Conservation (phyloP, 2,888 invertebrate genomes). For the Entomobrya proxima region DNA sequence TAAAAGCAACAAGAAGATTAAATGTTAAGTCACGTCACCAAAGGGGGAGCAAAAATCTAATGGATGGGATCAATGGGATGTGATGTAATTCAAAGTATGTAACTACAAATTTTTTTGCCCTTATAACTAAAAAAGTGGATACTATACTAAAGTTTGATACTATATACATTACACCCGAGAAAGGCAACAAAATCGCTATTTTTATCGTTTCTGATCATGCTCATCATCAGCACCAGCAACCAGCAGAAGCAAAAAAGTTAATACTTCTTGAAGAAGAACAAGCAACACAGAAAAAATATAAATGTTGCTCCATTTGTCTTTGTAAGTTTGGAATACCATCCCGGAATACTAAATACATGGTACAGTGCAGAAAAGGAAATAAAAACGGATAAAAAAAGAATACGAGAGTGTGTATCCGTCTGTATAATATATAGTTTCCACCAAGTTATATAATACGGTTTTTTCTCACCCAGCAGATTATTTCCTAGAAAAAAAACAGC, state of each 20-base stretch:
- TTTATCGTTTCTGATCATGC: conserved; percentile 39
- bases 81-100: conserved; percentile 45
- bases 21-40: conserved; percentile 35
- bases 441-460: no score
- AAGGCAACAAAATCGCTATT: neutral
- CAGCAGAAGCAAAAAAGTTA: conserved; percentile 29
- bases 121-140: neutral
- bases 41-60: conserved; percentile 43
- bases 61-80: conserved; percentile 53
- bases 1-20: conserved; percentile 40
- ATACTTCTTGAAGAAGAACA: neutral
- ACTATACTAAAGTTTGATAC: neutral
- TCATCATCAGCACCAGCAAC: conserved; percentile 33
- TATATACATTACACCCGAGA: neutral
- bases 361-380: neutral
- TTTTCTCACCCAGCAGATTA: neutral
- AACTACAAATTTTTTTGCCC: conserved; percentile 10
- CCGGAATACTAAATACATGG: conserved; percentile 56
- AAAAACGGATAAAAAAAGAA: conserved; percentile 9
- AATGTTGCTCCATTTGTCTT: conserved; percentile 59
- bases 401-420: no score
- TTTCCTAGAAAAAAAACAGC: neutral
- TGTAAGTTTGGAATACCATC: conserved; percentile 54
- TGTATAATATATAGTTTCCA: no score
- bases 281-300: conserved; percentile 8